A percentile compares a stretch with the other conserved stretches of the same genome.
Evolutionary conservation across 1,140 invertebrate genomes (phyloP).

Genomic region (Chrysopa pallens): DNA sequence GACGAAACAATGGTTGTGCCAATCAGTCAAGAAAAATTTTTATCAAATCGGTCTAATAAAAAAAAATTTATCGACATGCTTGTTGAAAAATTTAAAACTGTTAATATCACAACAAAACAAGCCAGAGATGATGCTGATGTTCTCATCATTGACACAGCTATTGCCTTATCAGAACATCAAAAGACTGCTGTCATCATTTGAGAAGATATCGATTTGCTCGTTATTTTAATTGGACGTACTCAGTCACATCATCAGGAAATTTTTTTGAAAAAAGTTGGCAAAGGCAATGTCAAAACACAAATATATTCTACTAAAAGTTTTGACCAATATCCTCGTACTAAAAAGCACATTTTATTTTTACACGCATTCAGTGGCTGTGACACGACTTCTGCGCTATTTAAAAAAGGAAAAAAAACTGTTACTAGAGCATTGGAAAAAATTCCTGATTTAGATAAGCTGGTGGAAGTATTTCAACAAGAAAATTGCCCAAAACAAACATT

Average conservation of each 20-base stretch:
- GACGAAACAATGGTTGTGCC: conserved; percentile 16
- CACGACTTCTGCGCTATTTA: conserved; percentile 19
- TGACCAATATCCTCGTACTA: conserved; percentile 14
- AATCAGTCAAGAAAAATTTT: conserved; percentile 18
- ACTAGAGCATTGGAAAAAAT: conserved; percentile 11
- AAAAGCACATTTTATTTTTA: conserved; percentile 18
- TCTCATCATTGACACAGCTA: conserved; percentile 17
- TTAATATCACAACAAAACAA: conserved; percentile 14
- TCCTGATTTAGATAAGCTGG: conserved; percentile 13
- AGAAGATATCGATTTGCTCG: conserved; percentile 21
- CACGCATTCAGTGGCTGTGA: conserved; percentile 20
- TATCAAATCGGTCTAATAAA: conserved; percentile 17
- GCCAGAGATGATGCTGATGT: conserved; percentile 18
- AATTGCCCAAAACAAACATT: conserved; percentile 12
- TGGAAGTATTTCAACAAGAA: conserved; percentile 18
- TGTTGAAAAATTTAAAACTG: conserved; percentile 13
- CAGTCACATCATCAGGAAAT: conserved; percentile 3
- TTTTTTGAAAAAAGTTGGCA: conserved; percentile 6
- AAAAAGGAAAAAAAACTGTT: conserved; percentile 15
- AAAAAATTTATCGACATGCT: conserved; percentile 12
- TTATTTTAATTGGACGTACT: conserved; percentile 18
- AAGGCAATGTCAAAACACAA: conserved; percentile 13
- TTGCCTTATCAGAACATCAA: conserved; percentile 14
- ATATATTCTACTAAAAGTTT: conserved; percentile 14
- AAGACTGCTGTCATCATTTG: conserved; percentile 16